These are phyloP conservation scores for Marasmarcha lunaedactyla DNA, from an alignment of 2,888 invertebrate species.

Conservation along the genomic window DNA sequence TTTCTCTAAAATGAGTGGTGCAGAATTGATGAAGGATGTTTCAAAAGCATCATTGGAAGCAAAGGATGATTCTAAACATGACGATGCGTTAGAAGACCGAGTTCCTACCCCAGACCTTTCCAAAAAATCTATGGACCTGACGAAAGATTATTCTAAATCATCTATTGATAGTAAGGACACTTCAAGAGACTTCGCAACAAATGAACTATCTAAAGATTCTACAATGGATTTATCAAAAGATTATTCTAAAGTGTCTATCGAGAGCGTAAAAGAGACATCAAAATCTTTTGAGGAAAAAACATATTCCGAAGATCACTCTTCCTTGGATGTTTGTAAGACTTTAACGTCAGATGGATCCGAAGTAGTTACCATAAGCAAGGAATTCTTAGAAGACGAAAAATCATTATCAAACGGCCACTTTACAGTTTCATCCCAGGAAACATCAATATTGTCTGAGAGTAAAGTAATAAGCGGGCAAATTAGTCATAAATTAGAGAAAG, in stretches of 20 bases:
- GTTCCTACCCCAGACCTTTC: slow-evolving; percentile 53
- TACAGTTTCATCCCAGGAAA: slow-evolving; percentile 52
- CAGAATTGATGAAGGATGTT: slow-evolving; percentile 52
- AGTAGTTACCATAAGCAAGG: slow-evolving; percentile 45
- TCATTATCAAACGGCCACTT: slow-evolving; percentile 31
- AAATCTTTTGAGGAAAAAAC: slow-evolving; percentile 61
- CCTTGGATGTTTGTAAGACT: slow-evolving; percentile 59
- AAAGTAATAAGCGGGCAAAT: neutral
- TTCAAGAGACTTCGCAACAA: slow-evolving; percentile 60
- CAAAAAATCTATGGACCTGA: slow-evolving; percentile 56
- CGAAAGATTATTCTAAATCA: slow-evolving; percentile 62
- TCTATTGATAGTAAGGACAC: slow-evolving; percentile 64
- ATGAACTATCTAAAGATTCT: slow-evolving; percentile 62
- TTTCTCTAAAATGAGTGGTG: slow-evolving; percentile 57
- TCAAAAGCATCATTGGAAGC: slow-evolving; percentile 54
- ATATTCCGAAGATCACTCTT: slow-evolving; percentile 61
- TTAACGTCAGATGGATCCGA: slow-evolving; percentile 61
- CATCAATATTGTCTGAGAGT: slow-evolving; percentile 36
- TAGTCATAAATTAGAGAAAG: slow-evolving; percentile 31
- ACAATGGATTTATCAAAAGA: slow-evolving; percentile 59
- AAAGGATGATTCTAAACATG: slow-evolving; percentile 47
- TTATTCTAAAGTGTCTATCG: slow-evolving; percentile 60
- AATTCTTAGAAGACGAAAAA: slow-evolving; percentile 49
- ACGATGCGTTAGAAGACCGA: slow-evolving; percentile 46
- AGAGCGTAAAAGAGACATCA: slow-evolving; percentile 56